A percentile compares a stretch with the other conserved stretches of the same genome.
phyloP scores from a whole-genome alignment of 2,888 invertebrate species.

The Apodemia hepburni region DNA sequence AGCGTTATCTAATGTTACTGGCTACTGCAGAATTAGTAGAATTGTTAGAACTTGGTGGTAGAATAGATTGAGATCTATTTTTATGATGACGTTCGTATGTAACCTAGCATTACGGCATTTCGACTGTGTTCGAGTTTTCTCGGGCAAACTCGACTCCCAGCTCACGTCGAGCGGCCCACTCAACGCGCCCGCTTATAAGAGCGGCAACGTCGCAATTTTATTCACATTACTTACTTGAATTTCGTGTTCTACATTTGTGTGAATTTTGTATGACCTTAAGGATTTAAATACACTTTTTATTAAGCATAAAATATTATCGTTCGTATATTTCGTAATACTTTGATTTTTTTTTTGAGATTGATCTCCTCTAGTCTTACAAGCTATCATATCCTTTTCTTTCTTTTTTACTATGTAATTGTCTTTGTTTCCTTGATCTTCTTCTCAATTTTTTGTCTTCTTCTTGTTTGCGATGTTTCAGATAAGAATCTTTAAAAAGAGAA shows the following conservation, averaged over 20 bases:
- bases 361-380: background rate
- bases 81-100: conserved; percentile 39
- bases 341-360: too few species aligned
- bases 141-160: conserved; percentile 36
- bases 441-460: background rate
- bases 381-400: background rate
- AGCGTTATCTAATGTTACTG: background rate
- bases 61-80: conserved; percentile 41
- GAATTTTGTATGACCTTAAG: conserved; percentile 7
- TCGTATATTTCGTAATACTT: background rate
- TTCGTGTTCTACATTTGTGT: conserved; percentile 16
- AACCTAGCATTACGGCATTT: conserved; percentile 28
- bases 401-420: background rate
- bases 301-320: background rate
- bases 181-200: conserved; percentile 44
- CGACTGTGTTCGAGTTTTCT: conserved; percentile 29
- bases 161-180: conserved; percentile 36
- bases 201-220: conserved; percentile 62
- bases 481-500: background rate
- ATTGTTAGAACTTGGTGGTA: conserved; percentile 24
- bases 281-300: background rate
- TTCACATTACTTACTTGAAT: conserved; percentile 17
- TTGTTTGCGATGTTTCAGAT: background rate
- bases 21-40: background rate
- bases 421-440: background rate